Evolutionary conservation across 92 coral and sea anemone species (phyloP).

Genomic region (Parazoanthus atlanticus): DNA sequence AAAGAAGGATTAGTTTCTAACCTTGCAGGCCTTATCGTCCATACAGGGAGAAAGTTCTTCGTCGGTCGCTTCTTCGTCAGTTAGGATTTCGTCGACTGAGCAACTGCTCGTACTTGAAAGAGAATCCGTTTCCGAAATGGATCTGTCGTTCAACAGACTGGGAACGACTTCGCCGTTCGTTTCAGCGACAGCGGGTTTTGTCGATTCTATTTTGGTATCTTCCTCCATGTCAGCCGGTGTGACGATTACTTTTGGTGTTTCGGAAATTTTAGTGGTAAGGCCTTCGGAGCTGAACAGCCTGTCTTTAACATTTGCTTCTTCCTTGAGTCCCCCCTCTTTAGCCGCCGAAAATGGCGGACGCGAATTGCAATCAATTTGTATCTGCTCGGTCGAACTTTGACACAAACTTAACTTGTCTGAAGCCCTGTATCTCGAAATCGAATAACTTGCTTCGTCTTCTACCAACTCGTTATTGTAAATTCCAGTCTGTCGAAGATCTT

Average conservation of each 20-base stretch:
- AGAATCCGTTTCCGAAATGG: conserved; percentile 67
- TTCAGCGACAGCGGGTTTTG: conserved; percentile 20
- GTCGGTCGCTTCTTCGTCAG: conserved; percentile 86
- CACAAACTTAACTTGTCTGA: conserved; percentile 11
- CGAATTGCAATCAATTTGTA: conserved; percentile 21
- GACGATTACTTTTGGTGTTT: conserved; percentile 72
- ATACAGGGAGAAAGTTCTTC: conserved; percentile 65
- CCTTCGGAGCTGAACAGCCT: not conserved
- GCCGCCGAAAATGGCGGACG: conserved; percentile 48
- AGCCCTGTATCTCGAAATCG: not conserved
- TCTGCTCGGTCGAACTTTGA: conserved; percentile 21
- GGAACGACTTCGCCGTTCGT: conserved; percentile 73
- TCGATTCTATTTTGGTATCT: conserved; percentile 13
- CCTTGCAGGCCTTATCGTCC: conserved; percentile 79
- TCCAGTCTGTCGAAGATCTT: conserved; percentile 8
- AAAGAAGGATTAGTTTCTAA: conserved; percentile 34
- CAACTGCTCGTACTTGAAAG: conserved; percentile 73
- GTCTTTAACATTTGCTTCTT: conserved; percentile 7
- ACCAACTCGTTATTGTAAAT: not conserved
- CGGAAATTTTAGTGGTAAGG: conserved; percentile 19
- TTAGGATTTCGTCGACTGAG: conserved; percentile 75
- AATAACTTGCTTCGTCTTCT: not conserved
- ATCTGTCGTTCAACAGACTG: conserved; percentile 56
- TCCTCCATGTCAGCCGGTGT: conserved; percentile 72
- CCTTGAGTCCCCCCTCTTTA: conserved; percentile 18